These are phyloP conservation scores for Eurosta solidaginis DNA, from an alignment of 1,140 invertebrate species.

Conservation along the genomic window DNA sequence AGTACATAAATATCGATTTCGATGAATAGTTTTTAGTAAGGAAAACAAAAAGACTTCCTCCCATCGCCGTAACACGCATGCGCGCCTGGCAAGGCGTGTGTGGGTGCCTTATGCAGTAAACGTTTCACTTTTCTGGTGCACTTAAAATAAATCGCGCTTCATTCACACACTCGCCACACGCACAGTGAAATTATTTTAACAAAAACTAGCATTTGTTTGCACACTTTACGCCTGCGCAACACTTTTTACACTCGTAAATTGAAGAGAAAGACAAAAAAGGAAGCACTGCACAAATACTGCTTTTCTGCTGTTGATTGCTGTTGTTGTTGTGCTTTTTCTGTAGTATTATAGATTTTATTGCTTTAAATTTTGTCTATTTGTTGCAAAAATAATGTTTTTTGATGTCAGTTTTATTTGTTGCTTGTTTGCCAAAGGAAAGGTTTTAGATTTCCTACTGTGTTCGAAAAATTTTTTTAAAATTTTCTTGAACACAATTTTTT, in stretches of 20 bases:
- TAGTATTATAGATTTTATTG: too few relatives aligned
- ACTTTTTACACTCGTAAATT: slow-evolving; percentile 5
- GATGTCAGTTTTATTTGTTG: neutral
- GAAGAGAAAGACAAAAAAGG: neutral
- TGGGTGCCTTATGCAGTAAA: neutral
- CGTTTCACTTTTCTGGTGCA: neutral
- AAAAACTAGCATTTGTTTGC: too few relatives aligned
- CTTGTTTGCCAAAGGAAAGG: neutral
- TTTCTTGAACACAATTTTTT: neutral
- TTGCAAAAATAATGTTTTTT: neutral
- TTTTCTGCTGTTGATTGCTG: neutral
- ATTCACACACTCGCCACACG: neutral
- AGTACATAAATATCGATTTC: slow-evolving; percentile 9
- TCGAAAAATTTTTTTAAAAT: neutral
- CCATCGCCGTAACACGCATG: neutral
- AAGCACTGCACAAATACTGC: neutral
- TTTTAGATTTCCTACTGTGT: slow-evolving; percentile 12
- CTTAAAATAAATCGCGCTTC: neutral
- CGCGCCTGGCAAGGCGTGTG: neutral
- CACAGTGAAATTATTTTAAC: too few relatives aligned
- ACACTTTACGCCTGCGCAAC: too few relatives aligned
- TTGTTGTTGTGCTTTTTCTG: neutral
- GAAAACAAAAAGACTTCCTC: neutral
- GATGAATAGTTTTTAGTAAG: neutral
- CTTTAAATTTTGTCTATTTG: slow-evolving; percentile 20